Percentiles rank a stretch among this genome's conserved stretches.
Evolutionary conservation across 2,797 vertebrate genomes (phyloP).

Genomic region (Schizopygopsis pylzovi): DNA sequence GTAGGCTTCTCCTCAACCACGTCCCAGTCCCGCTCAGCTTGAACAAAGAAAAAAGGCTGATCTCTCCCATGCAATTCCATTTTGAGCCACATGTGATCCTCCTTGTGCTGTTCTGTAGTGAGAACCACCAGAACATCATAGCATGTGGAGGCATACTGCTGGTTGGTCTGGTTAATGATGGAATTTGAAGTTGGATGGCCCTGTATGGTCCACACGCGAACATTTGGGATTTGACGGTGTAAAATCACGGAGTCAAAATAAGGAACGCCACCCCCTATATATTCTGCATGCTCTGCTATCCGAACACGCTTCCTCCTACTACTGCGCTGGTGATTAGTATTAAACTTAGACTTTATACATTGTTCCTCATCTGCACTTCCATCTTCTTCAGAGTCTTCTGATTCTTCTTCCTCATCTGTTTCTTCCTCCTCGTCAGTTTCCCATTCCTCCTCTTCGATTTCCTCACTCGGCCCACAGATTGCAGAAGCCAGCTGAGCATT

Average conservation of each 20-base stretch:
- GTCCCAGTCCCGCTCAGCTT: slow-evolving; percentile 54
- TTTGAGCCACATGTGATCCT: slow-evolving; percentile 56
- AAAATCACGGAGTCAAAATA: slow-evolving; percentile 35
- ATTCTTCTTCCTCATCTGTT: background rate
- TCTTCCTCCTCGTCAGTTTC: slow-evolving; percentile 33
- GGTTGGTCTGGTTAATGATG: slow-evolving; percentile 8
- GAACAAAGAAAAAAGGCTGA: slow-evolving; percentile 59
- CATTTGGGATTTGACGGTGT: slow-evolving; percentile 50
- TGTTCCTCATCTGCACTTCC: slow-evolving; percentile 16
- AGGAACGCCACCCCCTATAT: slow-evolving; percentile 6
- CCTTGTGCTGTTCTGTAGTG: slow-evolving; percentile 54
- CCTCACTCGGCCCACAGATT: slow-evolving; percentile 40
- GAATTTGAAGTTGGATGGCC: slow-evolving; percentile 23
- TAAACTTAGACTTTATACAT: background rate
- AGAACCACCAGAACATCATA: slow-evolving; percentile 62
- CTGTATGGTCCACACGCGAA: slow-evolving; percentile 54
- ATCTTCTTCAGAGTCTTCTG: background rate
- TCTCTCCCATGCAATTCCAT: slow-evolving; percentile 55
- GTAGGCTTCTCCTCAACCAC: slow-evolving; percentile 53
- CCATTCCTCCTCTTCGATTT: slow-evolving; percentile 29
- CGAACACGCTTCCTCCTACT: slow-evolving; percentile 3
- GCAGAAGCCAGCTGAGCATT: slow-evolving; percentile 47
- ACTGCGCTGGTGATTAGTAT: slow-evolving; percentile 1
- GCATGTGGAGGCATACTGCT: background rate
- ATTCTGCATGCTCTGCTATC: background rate